A percentile compares a stretch with the other conserved stretches of the same genome.
phyloP scores from a whole-genome alignment of 2,113 vertebrate genomes.

The Salvelinus fontinalis region DNA sequence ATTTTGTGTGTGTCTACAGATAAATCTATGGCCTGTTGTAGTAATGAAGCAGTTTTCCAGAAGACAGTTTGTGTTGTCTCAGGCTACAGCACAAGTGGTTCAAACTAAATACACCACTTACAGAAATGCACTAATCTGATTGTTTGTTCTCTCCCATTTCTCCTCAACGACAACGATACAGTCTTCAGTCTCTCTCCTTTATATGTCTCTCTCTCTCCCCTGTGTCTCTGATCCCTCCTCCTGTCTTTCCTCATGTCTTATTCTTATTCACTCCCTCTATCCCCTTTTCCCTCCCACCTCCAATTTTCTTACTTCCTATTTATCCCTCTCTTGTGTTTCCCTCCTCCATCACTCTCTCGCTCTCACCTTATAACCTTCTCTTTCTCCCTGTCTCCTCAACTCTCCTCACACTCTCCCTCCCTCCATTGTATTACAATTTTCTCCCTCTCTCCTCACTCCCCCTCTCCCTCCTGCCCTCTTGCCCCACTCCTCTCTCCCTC shows the following conservation, averaged over 20 bases:
- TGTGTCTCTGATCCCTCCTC: slow-evolving; percentile 21
- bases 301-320: slow-evolving; percentile 16
- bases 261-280: neutral
- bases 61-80: slow-evolving; percentile 42
- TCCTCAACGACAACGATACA: neutral
- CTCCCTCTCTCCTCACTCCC: too few relatives aligned
- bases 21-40: slow-evolving; percentile 35
- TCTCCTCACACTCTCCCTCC: neutral
- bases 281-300: slow-evolving; percentile 21
- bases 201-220: neutral
- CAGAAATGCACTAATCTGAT: neutral
- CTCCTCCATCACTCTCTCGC: slow-evolving; percentile 18
- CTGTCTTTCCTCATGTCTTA: slow-evolving; percentile 8
- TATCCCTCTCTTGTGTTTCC: slow-evolving; percentile 16
- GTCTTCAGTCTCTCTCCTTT: neutral
- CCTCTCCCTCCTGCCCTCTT: too few relatives aligned
- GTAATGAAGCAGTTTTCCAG: slow-evolving; percentile 25
- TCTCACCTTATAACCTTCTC: slow-evolving; percentile 14
- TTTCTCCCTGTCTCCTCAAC: slow-evolving; percentile 18
- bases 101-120: slow-evolving; percentile 47
- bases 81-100: slow-evolving; percentile 63
- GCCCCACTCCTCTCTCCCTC: too few relatives aligned
- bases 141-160: neutral
- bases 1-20: slow-evolving; percentile 4
- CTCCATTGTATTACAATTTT: too few relatives aligned